Percentiles rank a stretch among this genome's conserved stretches.
phyloP scores from a whole-genome alignment of 2,797 vertebrate species.

The Coregonus ussuriensis region DNA sequence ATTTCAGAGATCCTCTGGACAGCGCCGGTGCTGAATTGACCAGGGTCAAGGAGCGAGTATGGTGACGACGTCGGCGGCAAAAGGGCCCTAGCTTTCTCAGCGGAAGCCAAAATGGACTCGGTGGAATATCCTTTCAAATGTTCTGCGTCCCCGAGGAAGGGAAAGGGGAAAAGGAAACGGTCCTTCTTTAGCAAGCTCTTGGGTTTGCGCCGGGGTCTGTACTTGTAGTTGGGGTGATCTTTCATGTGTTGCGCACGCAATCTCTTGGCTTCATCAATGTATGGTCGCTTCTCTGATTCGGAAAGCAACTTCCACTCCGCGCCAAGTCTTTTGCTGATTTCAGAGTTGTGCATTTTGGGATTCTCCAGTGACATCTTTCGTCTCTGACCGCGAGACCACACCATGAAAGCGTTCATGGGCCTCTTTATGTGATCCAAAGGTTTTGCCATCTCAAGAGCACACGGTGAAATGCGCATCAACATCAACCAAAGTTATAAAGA shows the following conservation, averaged over 20 bases:
- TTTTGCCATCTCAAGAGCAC: conserved; percentile 63
- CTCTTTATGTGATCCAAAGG: conserved; percentile 84
- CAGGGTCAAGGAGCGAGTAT: conserved; percentile 87
- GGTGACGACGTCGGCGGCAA: conserved; percentile 82
- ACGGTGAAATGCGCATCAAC: conserved; percentile 16
- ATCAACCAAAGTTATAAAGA: conserved; percentile 32
- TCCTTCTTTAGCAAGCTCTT: conserved; percentile 89
- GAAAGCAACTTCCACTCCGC: conserved; percentile 92
- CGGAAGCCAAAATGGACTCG: conserved; percentile 84
- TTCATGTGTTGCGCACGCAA: conserved; percentile 95
- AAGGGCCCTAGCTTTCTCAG: conserved; percentile 86
- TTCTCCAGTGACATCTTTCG: conserved; percentile 96
- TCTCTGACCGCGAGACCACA: conserved; percentile 94
- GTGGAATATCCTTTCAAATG: conserved; percentile 86
- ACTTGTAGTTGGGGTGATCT: conserved; percentile 98
- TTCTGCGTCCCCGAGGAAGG: conserved; percentile 87
- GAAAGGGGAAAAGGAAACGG: conserved; percentile 88
- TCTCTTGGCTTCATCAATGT: conserved; percentile 96
- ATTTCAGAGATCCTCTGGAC: conserved; percentile 88
- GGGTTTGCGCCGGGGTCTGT: conserved; percentile 93
- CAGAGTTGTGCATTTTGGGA: conserved; percentile 99
- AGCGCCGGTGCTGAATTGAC: conserved; percentile 87
- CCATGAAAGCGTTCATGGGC: conserved; percentile 99
- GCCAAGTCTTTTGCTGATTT: conserved; percentile 95
- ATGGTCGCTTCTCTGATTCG: conserved; percentile 85